A percentile compares a stretch with the other conserved stretches of the same genome.
Evolutionary conservation across 2,888 invertebrate genomes (phyloP).

Genomic region (Torymus aiolomorphi): DNA sequence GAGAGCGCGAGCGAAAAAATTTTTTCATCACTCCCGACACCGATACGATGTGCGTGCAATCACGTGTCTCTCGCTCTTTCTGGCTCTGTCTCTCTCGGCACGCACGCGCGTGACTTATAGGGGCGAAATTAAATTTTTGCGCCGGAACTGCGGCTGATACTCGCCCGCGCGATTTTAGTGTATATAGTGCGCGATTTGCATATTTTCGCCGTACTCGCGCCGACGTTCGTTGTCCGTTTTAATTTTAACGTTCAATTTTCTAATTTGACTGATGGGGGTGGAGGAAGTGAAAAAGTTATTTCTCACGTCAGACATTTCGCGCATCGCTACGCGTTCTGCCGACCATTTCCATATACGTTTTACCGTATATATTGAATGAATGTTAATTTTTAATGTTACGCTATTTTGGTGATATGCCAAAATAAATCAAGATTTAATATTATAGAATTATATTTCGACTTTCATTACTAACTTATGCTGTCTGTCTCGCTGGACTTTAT

Average conservation of each 20-base stretch:
- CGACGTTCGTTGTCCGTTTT: constrained; percentile 24
- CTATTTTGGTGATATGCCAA: too few relatives aligned
- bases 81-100: too few relatives aligned
- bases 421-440: too few relatives aligned
- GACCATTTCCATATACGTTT: too few relatives aligned
- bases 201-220: constrained; percentile 35
- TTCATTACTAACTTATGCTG: too few relatives aligned
- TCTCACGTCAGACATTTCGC: too few relatives aligned
- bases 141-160: constrained; percentile 37
- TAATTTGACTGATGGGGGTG: constrained; percentile 17
- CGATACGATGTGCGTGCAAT: constrained; percentile 13
- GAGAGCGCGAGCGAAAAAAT: constrained; percentile 22
- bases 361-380: too few relatives aligned
- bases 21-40: constrained; percentile 39
- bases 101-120: constrained; percentile 37
- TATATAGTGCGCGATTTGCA: constrained; percentile 48
- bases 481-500: too few relatives aligned
- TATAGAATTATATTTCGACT: too few relatives aligned
- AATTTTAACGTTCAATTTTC: constrained; percentile 37
- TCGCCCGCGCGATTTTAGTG: constrained; percentile 19
- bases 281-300: too few relatives aligned
- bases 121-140: constrained; percentile 53
- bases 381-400: too few relatives aligned
- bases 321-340: too few relatives aligned
- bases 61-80: constrained; percentile 24